Base-by-base conservation (phyloP, 2,888 invertebrate species). In the Horisme vitalbata region DNA sequence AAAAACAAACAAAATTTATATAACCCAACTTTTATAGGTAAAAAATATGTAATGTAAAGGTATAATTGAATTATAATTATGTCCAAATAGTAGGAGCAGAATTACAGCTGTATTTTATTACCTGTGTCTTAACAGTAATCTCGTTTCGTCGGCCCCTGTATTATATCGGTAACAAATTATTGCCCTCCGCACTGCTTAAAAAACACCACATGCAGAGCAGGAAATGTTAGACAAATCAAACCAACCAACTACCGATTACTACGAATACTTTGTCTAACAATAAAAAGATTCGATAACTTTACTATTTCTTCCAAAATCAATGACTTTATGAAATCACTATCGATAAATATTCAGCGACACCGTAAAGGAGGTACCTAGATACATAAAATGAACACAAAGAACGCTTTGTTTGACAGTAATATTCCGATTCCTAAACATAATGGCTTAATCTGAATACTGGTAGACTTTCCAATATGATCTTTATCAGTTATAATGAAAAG, bases 101-200 rank as follows among this genome's bases (percentile, higher is more conserved):
- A 14, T 3, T 15, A 23, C 43, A 43, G 41, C 34, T 24, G 20
- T 44, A 26, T 39, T 38, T 26, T 34, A 30, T 49, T 35, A 31
- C n/a, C 47, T 44, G 24, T 36, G 35, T 18, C 27, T 15, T 83
- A 84, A 84, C 86, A 79, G 83, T 84, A 80, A 79, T 75, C 71
- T 79, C 76, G 78, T 80, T 83, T 82, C 77, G 77, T 79, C 78
- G 72, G 75, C 66, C 23, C n/a, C 15, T 18, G 30, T 66, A 63
- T 1, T 63, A 66, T 80, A 83, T 83, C 71, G 71, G 71, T 81
- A 79, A 85, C 86, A 87, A 87, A 88, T 88, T 85, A 83, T 79
- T 79, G 63, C 64, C 70, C 67, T 67, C 63, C 59, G 61, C 62
- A 63, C 66, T 65, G 35, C 35, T 46, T 41, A 43, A 37, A 45